Conservation (phyloP, 1,140 invertebrate genomes). For the Heliconius himera region DNA sequence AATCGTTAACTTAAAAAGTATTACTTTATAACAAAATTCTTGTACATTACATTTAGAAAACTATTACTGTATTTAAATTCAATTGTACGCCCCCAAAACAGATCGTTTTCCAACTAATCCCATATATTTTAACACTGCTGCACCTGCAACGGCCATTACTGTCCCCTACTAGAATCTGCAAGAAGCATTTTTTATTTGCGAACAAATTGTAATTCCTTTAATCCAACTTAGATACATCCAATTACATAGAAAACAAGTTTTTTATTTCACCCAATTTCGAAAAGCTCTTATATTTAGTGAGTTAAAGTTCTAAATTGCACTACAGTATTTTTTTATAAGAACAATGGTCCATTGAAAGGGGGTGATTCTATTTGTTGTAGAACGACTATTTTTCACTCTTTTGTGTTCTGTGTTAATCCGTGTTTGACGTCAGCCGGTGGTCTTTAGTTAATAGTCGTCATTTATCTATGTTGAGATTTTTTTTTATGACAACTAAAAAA, state of each 20-base stretch:
- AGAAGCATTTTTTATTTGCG: conserved; percentile 69
- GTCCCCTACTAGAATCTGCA: conserved; percentile 52
- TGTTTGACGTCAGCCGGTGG: conserved; percentile 70
- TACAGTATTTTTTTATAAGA: conserved; percentile 5
- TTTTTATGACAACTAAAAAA: conserved; percentile 33
- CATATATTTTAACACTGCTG: conserved; percentile 57
- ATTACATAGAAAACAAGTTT: conserved; percentile 71
- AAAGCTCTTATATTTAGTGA: conserved; percentile 30
- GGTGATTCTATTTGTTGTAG: conserved; percentile 59
- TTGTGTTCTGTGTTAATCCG: conserved; percentile 71
- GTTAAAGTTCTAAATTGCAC: conserved; percentile 41
- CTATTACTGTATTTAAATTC: conserved; percentile 14
- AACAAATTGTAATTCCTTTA: conserved; percentile 79
- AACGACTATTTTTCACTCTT: conserved; percentile 73
- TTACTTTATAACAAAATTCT: background rate
- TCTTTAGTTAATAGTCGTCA: conserved; percentile 66
- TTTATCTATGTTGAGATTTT: conserved; percentile 53
- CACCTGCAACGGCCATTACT: conserved; percentile 67
- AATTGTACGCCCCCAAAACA: conserved; percentile 40
- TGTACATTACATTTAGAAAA: conserved; percentile 9
- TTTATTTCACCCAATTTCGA: conserved; percentile 13
- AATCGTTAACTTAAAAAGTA: background rate
- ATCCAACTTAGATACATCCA: conserved; percentile 78
- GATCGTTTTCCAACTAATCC: conserved; percentile 51
- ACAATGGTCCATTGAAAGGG: conserved; percentile 52